phyloP scores from a whole-genome alignment of 2,113 vertebrate species.

The Mesembrinibis cayennensis region DNA sequence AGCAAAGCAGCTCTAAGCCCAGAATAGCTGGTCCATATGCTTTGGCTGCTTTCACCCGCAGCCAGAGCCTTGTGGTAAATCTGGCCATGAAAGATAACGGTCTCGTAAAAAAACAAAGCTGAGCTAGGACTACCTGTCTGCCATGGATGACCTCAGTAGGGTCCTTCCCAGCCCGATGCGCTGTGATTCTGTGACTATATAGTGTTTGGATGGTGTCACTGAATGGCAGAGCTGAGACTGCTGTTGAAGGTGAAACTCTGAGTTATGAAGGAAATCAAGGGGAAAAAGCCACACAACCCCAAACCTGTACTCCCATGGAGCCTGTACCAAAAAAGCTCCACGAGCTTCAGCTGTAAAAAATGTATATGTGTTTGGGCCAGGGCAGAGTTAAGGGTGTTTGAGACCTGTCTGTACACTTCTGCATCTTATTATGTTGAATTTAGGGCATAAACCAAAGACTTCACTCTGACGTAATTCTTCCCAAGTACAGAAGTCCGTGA shows the following conservation, averaged over 20 bases:
- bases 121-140: background rate
- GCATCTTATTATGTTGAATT: background rate
- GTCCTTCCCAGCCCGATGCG: background rate
- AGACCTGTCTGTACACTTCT: background rate
- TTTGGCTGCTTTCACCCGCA: background rate
- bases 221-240: background rate
- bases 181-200: background rate
- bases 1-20: conserved; percentile 32
- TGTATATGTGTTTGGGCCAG: background rate
- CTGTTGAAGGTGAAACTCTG: background rate
- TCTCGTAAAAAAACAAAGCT: background rate
- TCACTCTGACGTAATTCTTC: background rate
- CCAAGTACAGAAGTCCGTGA: background rate
- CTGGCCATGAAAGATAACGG: background rate
- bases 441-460: background rate
- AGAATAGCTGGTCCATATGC: conserved; percentile 55
- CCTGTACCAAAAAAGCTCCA: background rate
- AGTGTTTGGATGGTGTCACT: background rate
- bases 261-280: background rate
- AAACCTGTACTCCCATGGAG: background rate
- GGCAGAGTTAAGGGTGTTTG: background rate
- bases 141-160: background rate
- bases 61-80: conserved; percentile 22
- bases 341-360: background rate
- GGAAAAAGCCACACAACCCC: background rate